Evolutionary conservation across 2,797 vertebrate species (phyloP), one percentile per base, ranked within the genome.

Genomic region (Sebastes oblongus): DNA sequence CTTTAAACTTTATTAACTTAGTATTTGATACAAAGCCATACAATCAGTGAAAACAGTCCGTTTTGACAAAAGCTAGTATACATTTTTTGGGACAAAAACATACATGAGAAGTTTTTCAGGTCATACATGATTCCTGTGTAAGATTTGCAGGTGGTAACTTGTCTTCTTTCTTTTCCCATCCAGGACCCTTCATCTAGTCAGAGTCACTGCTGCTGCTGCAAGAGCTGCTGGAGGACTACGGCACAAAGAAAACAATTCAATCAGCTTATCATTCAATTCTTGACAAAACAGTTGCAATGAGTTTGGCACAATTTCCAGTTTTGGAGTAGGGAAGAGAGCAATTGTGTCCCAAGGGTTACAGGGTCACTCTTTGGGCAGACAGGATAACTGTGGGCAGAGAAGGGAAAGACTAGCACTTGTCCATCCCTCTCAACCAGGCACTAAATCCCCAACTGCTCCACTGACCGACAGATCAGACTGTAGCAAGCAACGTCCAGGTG

Each of bases 211-310:
- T 69, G 77, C 79, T 72, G 74, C 81, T 84, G 56, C 87, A 90
- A 62, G 90, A 89, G 83, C 89, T 89, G 86, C 90, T 88, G 74
- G 88, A 90, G 0, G 54, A 89, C 90, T 89, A 1, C 24, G 67
- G 29, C 24, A 52, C 3, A 64, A 18, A 29, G 2, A 50, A n/a
- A 36, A 59, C 11, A 2, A 16, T n/a, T 73, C 56, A 36, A 1
- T 36, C 42, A 60, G 25, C 14, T 34, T 3, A 39, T 29, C 52
- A 27, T 42, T 42, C 22, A 20, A 0, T 70, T 20, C 3, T 27
- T n/a, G 10, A 20, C 18, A 55, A 20, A 29, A 22, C 20, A 56
- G 46, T 52, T 52, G 46, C 13, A 59, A 39, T 24, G 54, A 9
- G 20, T 55, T 32, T 55, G 12, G 5, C 20, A 30, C 9, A 24